Evolutionary conservation across 1,140 invertebrate species (phyloP).

Genomic region (Hesperophylax magnus): DNA sequence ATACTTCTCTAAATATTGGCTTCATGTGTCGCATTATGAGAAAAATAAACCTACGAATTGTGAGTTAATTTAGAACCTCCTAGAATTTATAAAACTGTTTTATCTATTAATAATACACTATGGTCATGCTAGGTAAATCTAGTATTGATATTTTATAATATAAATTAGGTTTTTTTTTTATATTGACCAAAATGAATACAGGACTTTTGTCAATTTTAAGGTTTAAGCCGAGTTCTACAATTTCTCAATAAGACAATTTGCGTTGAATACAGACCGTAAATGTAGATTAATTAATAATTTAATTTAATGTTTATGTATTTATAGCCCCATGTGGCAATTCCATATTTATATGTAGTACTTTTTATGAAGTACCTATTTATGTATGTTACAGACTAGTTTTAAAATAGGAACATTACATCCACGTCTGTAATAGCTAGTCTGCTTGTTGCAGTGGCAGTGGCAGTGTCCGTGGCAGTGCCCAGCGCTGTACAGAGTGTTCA

Average conservation of each 20-base stretch:
- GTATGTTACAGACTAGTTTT: conserved; percentile 59
- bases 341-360: conserved; percentile 37
- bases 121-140: conserved; percentile 46
- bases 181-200: conserved; percentile 27
- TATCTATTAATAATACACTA: conserved; percentile 51
- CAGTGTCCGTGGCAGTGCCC: background rate
- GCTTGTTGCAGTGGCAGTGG: conserved; percentile 36
- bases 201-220: conserved; percentile 13
- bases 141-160: conserved; percentile 38
- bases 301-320: conserved; percentile 42
- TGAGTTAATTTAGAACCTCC: conserved; percentile 51
- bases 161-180: conserved; percentile 14
- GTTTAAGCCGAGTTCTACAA: conserved; percentile 19
- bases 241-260: conserved; percentile 31
- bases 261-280: conserved; percentile 44
- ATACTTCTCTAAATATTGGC: conserved; percentile 49
- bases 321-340: conserved; percentile 40
- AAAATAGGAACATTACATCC: conserved; percentile 58
- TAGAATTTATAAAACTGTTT: conserved; percentile 53
- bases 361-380: conserved; percentile 16
- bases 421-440: conserved; percentile 58
- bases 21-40: conserved; percentile 41
- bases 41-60: conserved; percentile 48
- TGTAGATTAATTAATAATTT: conserved; percentile 43
- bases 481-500: too few species aligned